Evolutionary conservation across 92 coral and sea anemone genomes (phyloP), one percentile per base, ranked within the genome.

Genomic region (Epizoanthus stellaris): DNA sequence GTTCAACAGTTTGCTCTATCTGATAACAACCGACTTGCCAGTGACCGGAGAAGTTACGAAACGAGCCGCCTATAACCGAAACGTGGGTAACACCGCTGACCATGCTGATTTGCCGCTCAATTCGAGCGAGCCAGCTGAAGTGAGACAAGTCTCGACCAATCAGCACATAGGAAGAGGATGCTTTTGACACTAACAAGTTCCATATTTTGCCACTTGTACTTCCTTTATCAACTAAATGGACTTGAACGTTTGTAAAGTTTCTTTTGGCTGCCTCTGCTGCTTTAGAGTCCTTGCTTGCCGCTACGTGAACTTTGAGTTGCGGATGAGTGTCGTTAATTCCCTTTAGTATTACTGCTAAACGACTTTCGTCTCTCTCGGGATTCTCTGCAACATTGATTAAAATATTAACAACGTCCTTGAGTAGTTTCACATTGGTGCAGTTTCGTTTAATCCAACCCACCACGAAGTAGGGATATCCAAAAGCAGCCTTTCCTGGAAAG

Each of bases 11-110:
- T 74, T 54, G 15, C 70, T 23, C 25, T n/a, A n/a, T 73, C 56
- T 84, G 88, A 43, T 80, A n/a, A 42, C 88, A 84, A 4, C 88
- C 88, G 4, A 70, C 82, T 58, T 61, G 70, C 88, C 88, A 84
- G 57, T 84, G 88, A 5, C 88, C 88, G 53, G 82, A 72, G 0
- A 72, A 71, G 80, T 84, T 84, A 43, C 88, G 88, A 36, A 84
- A 70, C 11, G 88, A 45, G 3, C 88, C 88, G 19, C 88, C 88
- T 30, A 21, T 82, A 1, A 84, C 68, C 39, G 59, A 72, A 16
- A 84, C 82, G 49, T 84, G 69, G 40, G 73, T 59, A 70, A 80
- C 63, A 30, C 25, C 40, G 70, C 73, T 84, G 39, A 84, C 73
- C 70, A 84, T 58, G 14, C 88, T 70, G 16, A 84, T 70, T 45